These are phyloP conservation scores for Parazoanthus darwini DNA, from an alignment of 92 coral and sea anemone species.

Conservation along the genomic window DNA sequence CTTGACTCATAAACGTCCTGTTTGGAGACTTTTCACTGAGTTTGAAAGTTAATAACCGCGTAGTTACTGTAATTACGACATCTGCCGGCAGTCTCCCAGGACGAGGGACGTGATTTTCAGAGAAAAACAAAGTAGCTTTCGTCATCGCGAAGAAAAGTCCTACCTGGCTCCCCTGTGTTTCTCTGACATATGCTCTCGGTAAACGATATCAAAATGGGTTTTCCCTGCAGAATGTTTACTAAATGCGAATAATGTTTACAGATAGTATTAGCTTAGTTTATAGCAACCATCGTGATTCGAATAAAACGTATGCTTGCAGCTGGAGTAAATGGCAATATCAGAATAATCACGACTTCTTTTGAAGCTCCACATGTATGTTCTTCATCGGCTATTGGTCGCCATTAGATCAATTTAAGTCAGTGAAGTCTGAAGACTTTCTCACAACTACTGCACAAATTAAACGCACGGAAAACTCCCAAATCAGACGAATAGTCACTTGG, in stretches of 20 bases:
- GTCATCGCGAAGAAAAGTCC: not conserved
- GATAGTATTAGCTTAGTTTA: not conserved
- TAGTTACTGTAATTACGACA: slow-evolving; percentile 2
- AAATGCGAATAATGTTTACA: slow-evolving; percentile 13
- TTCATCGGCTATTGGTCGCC: not conserved
- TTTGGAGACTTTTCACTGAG: not conserved
- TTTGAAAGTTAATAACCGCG: not conserved
- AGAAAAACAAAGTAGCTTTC: not conserved
- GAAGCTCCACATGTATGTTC: not conserved
- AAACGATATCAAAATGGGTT: slow-evolving; percentile 6
- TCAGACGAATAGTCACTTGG: not conserved
- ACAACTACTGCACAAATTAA: no score
- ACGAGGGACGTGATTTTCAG: slow-evolving; percentile 18
- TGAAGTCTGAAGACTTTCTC: not conserved
- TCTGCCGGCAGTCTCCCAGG: not conserved
- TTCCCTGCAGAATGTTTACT: slow-evolving; percentile 25
- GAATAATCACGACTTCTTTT: not conserved
- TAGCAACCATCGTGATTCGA: not conserved
- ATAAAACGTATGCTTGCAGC: slow-evolving; percentile 12
- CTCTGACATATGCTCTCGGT: not conserved
- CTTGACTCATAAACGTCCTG: not conserved
- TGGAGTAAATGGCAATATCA: not conserved
- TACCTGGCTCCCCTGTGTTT: not conserved
- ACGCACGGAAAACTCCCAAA: not conserved
- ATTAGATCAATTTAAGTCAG: not conserved